Base-by-base conservation (phyloP, 2,113 vertebrate species). In the Gymnorhina tibicen region DNA sequence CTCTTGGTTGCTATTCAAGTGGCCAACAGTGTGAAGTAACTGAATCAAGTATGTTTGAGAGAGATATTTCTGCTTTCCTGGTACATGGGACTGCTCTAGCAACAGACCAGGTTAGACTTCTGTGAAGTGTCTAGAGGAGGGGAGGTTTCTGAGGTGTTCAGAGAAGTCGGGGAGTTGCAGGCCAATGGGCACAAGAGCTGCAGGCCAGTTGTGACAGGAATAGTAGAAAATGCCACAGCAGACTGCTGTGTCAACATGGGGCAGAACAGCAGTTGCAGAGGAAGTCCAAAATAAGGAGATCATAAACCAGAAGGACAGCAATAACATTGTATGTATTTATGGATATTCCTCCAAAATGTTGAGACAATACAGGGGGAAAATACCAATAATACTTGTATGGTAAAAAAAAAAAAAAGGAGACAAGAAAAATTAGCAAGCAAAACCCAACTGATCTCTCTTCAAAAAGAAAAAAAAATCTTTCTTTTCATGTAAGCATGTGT, bases 1-100 rank as follows among this genome's bases (percentile, higher is more conserved):
- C 44, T 73, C 44, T n/a, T 26, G 47, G 26, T 7, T 62, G 9
- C 16, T 35, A 35, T 11, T 76, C 42, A 55, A 52, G 37, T 0
- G 0, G 26, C 15, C 46, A 72, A 32, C 4, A 12, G 26, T 1
- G 0, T 12, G 19, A 50, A 56, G 63, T 4, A 74, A 64, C 13
- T 55, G 19, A 39, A 47, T 20, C 16, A 52, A 50, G 8, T 5
- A 15, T 6, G 26, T 6, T 75, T 56, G 46, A 32, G 41, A 59
- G 32, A 35, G 6, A 28, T 33, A 6, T 16, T 47, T 73, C n/a
- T 44, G 33, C 35, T 50, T 69, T 44, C 12, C 35, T 50, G 12
- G 41, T 19, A 19, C 35, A 13, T 0, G 60, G 41, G 17, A 9
- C 9, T 41, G 35, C 20, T 58, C 7, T 26, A 49, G 69, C 4